phyloP scores from a whole-genome alignment of 2,797 vertebrate species.

The Pyrocephalus nanus region DNA sequence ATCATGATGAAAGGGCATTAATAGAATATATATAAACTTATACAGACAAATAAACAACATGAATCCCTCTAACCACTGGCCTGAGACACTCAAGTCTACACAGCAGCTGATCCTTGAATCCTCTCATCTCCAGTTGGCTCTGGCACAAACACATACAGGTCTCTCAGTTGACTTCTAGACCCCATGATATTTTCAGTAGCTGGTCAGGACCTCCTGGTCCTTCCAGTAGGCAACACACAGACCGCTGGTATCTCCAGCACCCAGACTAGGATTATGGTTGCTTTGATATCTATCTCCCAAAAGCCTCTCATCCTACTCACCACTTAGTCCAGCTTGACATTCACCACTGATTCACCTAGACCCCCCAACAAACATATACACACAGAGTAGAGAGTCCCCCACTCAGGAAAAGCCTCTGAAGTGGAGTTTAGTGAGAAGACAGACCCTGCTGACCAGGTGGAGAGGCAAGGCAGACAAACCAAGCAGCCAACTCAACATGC shows the following conservation, averaged over 20 bases:
- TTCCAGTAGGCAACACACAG: neutral
- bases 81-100: neutral
- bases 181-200: neutral
- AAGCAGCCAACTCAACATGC: neutral
- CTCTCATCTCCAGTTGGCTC: neutral
- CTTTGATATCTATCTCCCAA: neutral
- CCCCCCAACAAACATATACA: neutral
- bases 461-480: neutral
- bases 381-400: neutral
- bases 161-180: neutral
- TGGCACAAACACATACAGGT: neutral
- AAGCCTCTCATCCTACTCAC: neutral
- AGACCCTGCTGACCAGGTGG: neutral
- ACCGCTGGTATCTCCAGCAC: neutral
- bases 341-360: neutral
- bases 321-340: neutral
- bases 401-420: neutral
- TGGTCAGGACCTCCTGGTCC: neutral
- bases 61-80: neutral
- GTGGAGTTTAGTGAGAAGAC: neutral
- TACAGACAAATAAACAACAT: rapidly evolving
- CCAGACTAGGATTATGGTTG: neutral
- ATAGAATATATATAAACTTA: neutral
- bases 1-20: neutral
- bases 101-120: neutral